A percentile compares a stretch with the other conserved stretches of the same genome.
These are phyloP conservation scores for Plebejus anna DNA, from an alignment of 2,888 invertebrate species.

Conservation along the genomic window DNA sequence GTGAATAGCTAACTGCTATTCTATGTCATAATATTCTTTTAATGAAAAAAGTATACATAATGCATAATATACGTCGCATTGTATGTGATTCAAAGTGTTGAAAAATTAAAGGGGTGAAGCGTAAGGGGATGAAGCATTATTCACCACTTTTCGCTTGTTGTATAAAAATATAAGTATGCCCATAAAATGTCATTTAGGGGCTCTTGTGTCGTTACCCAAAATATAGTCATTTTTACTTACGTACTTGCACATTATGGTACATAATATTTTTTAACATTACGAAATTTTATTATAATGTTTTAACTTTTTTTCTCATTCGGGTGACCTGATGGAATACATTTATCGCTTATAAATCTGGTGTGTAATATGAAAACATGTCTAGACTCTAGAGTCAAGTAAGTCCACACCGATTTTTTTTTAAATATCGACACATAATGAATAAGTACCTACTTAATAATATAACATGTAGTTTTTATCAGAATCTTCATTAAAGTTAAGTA, in stretches of 20 bases:
- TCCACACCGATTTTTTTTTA: too few species aligned
- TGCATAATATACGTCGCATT: background rate
- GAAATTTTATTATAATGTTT: background rate
- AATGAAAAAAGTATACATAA: background rate
- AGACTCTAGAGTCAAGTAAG: too few species aligned
- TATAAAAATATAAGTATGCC: background rate
- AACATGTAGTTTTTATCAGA: too few species aligned
- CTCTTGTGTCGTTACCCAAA: slow-evolving; percentile 1
- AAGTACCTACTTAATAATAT: too few species aligned
- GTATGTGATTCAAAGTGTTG: slow-evolving; percentile 2
- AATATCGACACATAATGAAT: too few species aligned
- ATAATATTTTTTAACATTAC: background rate
- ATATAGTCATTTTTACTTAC: background rate
- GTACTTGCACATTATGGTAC: background rate
- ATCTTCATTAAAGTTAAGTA: too few species aligned
- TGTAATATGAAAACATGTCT: too few species aligned
- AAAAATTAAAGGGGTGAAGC: background rate
- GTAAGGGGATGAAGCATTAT: slow-evolving; percentile 4
- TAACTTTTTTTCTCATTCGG: background rate
- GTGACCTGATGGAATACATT: background rate
- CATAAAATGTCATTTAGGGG: slow-evolving; percentile 2
- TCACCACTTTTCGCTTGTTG: slow-evolving; percentile 18
- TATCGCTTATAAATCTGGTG: background rate
- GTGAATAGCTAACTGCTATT: background rate
- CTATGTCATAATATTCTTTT: background rate